Conservation (phyloP, 2,113 vertebrate genomes). For the Colistium nudipinnis region DNA sequence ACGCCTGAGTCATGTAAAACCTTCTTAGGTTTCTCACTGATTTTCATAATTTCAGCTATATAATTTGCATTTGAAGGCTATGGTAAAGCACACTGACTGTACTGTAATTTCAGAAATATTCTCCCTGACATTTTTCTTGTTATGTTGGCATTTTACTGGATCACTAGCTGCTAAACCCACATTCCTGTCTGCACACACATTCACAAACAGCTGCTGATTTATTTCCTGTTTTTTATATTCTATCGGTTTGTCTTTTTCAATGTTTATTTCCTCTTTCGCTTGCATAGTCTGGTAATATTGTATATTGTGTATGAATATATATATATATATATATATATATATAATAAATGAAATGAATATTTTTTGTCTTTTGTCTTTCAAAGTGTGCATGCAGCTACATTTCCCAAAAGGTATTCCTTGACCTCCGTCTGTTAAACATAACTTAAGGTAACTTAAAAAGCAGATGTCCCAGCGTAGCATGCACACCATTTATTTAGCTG, state of each 20-base stretch:
- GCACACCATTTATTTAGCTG: slow-evolving; percentile 24
- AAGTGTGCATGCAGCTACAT: slow-evolving; percentile 4
- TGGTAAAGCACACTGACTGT: slow-evolving; percentile 11
- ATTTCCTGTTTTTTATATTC: slow-evolving; percentile 19
- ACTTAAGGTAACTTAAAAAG: too few species aligned
- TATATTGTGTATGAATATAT: slow-evolving; percentile 15
- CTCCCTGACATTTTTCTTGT: slow-evolving; percentile 26
- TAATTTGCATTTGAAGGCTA: slow-evolving; percentile 11
- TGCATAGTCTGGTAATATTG: neutral
- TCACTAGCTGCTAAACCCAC: slow-evolving; percentile 25
- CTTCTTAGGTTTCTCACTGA: slow-evolving; percentile 14
- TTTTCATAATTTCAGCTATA: slow-evolving; percentile 17
- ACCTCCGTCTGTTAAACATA: slow-evolving; percentile 16
- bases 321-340: slow-evolving; percentile 16
- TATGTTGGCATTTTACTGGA: slow-evolving; percentile 15
- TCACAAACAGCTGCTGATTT: slow-evolving; percentile 34
- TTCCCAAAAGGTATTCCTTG: slow-evolving; percentile 5
- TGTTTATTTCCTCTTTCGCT: slow-evolving; percentile 16
- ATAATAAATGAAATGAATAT: slow-evolving; percentile 1
- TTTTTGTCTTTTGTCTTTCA: slow-evolving; percentile 19
- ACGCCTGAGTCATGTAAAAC: slow-evolving; percentile 40
- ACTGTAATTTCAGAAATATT: slow-evolving; percentile 30
- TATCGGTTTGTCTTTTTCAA: slow-evolving; percentile 10
- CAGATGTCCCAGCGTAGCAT: neutral
- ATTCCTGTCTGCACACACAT: slow-evolving; percentile 8